A percentile compares a stretch with the other conserved stretches of the same genome.
Conservation (phyloP, 1,140 invertebrate species). For the Copidosoma floridanum region DNA sequence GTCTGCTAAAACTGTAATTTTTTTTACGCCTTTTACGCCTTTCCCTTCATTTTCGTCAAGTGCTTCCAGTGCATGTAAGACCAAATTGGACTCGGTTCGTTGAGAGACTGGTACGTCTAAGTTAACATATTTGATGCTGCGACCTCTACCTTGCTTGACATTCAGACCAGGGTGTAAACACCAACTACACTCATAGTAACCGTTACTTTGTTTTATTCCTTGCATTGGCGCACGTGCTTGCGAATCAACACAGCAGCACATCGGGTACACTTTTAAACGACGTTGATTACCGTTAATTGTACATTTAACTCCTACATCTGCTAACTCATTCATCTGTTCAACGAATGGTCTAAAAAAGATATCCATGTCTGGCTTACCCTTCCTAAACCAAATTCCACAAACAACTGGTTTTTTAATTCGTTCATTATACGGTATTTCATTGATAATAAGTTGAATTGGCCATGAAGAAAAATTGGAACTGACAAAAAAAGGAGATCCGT, state of each 20-base stretch:
- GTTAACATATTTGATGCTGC: background rate
- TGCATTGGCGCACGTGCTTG: background rate
- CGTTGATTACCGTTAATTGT: slow-evolving; percentile 1
- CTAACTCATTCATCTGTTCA: slow-evolving; percentile 24
- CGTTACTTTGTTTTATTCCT: background rate
- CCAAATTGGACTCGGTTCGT: background rate
- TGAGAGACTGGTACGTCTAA: background rate
- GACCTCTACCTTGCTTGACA: background rate
- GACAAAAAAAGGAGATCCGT: slow-evolving; percentile 16
- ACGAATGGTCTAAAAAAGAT: slow-evolving; percentile 28
- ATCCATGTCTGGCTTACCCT: slow-evolving; percentile 25
- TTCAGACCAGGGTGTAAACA: background rate
- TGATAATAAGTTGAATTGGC: background rate
- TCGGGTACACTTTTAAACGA: slow-evolving; percentile 19
- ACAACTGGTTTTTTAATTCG: slow-evolving; percentile 18
- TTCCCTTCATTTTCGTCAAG: background rate
- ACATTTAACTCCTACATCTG: slow-evolving; percentile 17
- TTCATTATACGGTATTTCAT: slow-evolving; percentile 21
- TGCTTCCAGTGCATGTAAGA: too few species aligned
- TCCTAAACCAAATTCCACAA: slow-evolving; percentile 26
- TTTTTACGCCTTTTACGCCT: background rate
- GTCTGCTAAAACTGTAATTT: background rate
- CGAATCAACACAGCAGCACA: slow-evolving; percentile 20
- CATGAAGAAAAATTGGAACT: background rate
- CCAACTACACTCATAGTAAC: background rate